These are phyloP conservation scores for Leptinotarsa peninsularis DNA, from an alignment of 2,888 invertebrate species.

Conservation along the genomic window DNA sequence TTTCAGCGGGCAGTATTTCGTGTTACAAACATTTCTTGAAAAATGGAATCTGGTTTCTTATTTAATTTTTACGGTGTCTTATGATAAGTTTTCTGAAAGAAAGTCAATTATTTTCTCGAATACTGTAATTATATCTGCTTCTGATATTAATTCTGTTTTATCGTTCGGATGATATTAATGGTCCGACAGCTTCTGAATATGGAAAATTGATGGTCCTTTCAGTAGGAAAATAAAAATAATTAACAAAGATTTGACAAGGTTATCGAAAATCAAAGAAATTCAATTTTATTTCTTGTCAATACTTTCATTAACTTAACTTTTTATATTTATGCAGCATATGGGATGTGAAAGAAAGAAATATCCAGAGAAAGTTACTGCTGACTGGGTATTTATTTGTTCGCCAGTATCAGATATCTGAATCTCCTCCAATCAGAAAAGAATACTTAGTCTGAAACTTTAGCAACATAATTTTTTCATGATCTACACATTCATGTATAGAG, in stretches of 20 bases:
- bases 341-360: no score
- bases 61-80: slow-evolving; percentile 45
- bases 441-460: no score
- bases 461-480: no score
- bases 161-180: slow-evolving; percentile 9
- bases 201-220: neutral
- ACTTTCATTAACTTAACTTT: neutral
- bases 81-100: slow-evolving; percentile 36
- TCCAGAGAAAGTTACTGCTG: no score
- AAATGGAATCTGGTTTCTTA: slow-evolving; percentile 27
- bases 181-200: slow-evolving; percentile 15
- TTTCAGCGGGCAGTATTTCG: slow-evolving; percentile 42
- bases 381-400: no score
- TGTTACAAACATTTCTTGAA: slow-evolving; percentile 41
- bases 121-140: slow-evolving; percentile 30
- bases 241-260: neutral
- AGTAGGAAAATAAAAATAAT: neutral
- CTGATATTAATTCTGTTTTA: slow-evolving; percentile 26
- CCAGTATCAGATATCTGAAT: no score
- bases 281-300: slow-evolving; percentile 11
- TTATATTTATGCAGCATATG: no score
- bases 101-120: slow-evolving; percentile 34
- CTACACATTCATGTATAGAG: no score
- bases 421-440: no score
- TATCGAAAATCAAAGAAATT: slow-evolving; percentile 24